Evolutionary conservation across 2,888 invertebrate species (phyloP), one percentile per base, ranked within the genome.

Genomic region (Ophion slaviceki): DNA sequence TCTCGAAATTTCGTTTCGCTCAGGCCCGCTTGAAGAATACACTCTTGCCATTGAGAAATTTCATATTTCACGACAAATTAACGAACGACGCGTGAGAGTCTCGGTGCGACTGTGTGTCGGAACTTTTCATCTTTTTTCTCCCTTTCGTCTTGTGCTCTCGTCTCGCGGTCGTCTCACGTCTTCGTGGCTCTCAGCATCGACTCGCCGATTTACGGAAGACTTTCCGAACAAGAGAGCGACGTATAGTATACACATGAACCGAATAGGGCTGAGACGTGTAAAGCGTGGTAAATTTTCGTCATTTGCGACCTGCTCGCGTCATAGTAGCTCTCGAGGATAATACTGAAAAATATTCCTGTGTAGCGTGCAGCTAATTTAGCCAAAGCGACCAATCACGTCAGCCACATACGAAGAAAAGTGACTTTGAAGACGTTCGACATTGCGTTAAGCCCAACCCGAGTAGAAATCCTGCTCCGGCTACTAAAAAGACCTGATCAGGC

Each of bases 81-180:
- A 80, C 82, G 5, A 64, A 11, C 68, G 66, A 20, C 68, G 62
- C 57, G 47, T n/a, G 36, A 10, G 17, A 45, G 40, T 70, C 45
- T 40, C 71, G 68, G 67, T 75, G n/a, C 59, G 70, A 57, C 36
- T 61, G 20, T 24, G 17, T 11, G 81, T 80, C 74, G 85, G 82
- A 72, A 59, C 80, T 82, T 87, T 84, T 87, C 68, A 84, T 86
- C 72, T 84, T 66, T 68, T 72, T 75, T 74, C 68, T 20, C 64
- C 57, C 68, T 40, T 24, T 36, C 71, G 64, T 66, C 32, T 59
- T 47, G 57, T 74, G n/a, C 32, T 68, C 53, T 59, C 66, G 67
- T 45, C 40, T 24, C 59, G 40, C 75, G n/a, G 76, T 80, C 80
- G 72, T 86, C 74, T 80, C 75, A 64, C 36, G 14, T 67, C 71